A percentile compares a stretch with the other conserved stretches of the same genome.
phyloP scores from a whole-genome alignment of 2,113 vertebrate species.

The Callocephalon fimbriatum region DNA sequence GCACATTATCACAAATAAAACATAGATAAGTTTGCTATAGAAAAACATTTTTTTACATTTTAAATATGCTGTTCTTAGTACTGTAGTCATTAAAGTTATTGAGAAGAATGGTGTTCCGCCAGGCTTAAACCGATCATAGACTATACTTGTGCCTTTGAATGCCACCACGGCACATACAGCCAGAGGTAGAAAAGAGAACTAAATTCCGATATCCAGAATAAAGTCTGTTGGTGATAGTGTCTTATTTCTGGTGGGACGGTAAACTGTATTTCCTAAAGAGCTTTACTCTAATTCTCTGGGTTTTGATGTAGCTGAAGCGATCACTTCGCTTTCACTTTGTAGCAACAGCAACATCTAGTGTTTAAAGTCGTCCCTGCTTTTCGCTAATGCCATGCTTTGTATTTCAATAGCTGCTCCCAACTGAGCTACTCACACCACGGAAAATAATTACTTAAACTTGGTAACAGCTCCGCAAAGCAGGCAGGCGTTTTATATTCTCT shows the following conservation, averaged over 20 bases:
- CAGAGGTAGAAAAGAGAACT: not conserved
- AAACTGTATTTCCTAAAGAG: not conserved
- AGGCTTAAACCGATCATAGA: not conserved
- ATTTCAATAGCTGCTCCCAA: not conserved
- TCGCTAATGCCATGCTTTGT: accelerated
- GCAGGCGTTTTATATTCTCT: not conserved
- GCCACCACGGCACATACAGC: not conserved
- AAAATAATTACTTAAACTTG: not conserved
- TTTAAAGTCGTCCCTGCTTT: not conserved
- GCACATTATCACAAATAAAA: too few species aligned
- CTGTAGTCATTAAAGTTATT: not conserved
- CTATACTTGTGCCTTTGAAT: not conserved
- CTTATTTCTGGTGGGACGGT: not conserved
- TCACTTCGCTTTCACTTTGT: not conserved
- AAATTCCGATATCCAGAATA: not conserved
- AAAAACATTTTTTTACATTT: not conserved
- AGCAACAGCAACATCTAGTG: constrained; percentile 57
- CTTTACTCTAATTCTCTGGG: accelerated
- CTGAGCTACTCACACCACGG: not conserved
- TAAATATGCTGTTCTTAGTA: not conserved
- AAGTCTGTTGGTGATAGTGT: not conserved
- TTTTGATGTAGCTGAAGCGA: not conserved
- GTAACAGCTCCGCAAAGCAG: not conserved
- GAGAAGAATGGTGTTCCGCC: not conserved
- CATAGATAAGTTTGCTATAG: not conserved